phyloP scores from a whole-genome alignment of 2,888 invertebrate species.

The Arctia plantaginis region DNA sequence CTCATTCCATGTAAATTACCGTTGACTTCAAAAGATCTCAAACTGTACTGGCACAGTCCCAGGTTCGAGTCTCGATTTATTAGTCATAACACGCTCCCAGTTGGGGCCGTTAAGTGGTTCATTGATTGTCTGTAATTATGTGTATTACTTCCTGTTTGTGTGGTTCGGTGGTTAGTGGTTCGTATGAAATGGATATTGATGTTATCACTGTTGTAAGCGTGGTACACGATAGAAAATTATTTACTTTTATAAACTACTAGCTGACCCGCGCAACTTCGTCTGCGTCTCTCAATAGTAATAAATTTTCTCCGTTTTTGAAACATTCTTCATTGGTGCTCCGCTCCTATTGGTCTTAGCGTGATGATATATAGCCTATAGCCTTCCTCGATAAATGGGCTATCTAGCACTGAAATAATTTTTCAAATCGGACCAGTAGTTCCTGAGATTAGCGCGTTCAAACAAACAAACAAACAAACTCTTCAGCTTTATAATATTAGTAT shows the following conservation, averaged over 20 bases:
- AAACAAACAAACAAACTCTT: too few species aligned
- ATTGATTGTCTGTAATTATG: slow-evolving; percentile 25
- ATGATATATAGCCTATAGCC: too few species aligned
- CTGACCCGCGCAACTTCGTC: too few species aligned
- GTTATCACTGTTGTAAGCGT: neutral
- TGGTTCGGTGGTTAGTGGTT: neutral
- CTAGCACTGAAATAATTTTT: too few species aligned
- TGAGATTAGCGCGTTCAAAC: too few species aligned
- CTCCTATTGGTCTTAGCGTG: too few species aligned
- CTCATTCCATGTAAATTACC: slow-evolving; percentile 58
- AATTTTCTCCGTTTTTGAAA: too few species aligned
- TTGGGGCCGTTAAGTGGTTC: slow-evolving; percentile 21
- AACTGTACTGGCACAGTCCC: slow-evolving; percentile 17
- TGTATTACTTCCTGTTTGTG: slow-evolving; percentile 25
- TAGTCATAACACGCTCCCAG: slow-evolving; percentile 21
- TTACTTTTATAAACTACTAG: neutral
- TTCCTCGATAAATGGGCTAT: too few species aligned
- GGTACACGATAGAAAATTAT: neutral
- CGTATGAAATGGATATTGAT: neutral
- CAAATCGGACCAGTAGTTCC: too few species aligned
- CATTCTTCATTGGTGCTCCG: too few species aligned
- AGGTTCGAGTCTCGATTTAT: slow-evolving; percentile 27
- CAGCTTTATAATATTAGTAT: too few species aligned
- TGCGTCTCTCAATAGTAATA: too few species aligned
- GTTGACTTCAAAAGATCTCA: slow-evolving; percentile 64